phyloP scores from a whole-genome alignment of 1,140 invertebrate species.

The Drosophila willistoni region DNA sequence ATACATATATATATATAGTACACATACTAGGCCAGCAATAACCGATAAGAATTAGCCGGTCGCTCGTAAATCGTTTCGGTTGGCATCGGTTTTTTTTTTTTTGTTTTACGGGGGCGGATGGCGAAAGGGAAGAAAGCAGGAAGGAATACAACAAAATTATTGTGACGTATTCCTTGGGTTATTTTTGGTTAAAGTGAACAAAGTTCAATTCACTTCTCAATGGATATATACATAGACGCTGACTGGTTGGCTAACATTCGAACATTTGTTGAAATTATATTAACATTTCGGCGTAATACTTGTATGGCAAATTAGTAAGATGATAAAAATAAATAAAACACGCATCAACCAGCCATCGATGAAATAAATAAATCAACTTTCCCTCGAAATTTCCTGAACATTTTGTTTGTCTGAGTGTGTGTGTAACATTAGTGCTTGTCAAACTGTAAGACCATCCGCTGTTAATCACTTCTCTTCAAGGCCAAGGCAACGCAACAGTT shows the following conservation, averaged over 20 bases:
- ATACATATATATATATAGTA: conserved; percentile 13
- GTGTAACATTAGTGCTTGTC: background rate
- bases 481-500: conserved; percentile 30
- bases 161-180: conserved; percentile 56
- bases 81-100: background rate
- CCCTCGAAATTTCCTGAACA: background rate
- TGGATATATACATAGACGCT: conserved; percentile 9
- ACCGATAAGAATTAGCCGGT: conserved; percentile 54
- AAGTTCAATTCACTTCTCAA: conserved; percentile 42
- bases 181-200: conserved; percentile 51
- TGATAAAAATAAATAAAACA: conserved; percentile 55
- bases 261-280: conserved; percentile 39
- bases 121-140: conserved; percentile 40
- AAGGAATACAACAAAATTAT: conserved; percentile 27
- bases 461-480: conserved; percentile 40
- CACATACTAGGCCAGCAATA: conserved; percentile 14
- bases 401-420: background rate
- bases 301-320: conserved; percentile 63
- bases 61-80: conserved; percentile 39
- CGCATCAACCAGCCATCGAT: conserved; percentile 21
- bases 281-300: conserved; percentile 51
- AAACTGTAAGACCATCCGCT: conserved; percentile 17
- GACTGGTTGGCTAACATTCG: conserved; percentile 24
- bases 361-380: background rate
- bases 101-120: background rate